phyloP scores from a whole-genome alignment of 2,888 invertebrate species.

The Agriotes lineatus region DNA sequence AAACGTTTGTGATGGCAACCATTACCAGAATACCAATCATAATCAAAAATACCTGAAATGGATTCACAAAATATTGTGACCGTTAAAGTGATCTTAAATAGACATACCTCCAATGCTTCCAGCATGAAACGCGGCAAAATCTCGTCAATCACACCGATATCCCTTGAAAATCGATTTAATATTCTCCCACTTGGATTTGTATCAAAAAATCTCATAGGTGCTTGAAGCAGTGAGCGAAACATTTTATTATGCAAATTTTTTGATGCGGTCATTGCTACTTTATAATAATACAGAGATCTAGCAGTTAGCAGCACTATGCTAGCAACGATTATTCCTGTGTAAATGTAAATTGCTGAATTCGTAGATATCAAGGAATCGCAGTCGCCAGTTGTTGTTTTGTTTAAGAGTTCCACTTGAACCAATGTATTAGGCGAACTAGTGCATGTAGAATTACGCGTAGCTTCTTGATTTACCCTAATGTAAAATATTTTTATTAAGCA shows the following conservation, averaged over 20 bases:
- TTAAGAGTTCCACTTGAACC: not conserved
- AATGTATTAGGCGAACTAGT: too few relatives aligned
- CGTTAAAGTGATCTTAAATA: too few relatives aligned
- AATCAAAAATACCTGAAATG: slow-evolving; percentile 70
- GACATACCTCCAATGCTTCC: slow-evolving; percentile 69
- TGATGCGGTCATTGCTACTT: slow-evolving; percentile 81
- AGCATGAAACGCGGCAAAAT: slow-evolving; percentile 69
- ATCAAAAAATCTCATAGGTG: slow-evolving; percentile 89
- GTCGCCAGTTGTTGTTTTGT: not conserved
- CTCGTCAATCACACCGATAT: slow-evolving; percentile 76
- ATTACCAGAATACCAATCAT: slow-evolving; percentile 77
- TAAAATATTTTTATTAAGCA: slow-evolving; percentile 46
- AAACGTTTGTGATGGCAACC: slow-evolving; percentile 77
- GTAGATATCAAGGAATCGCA: not conserved
- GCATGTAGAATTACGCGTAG: not conserved
- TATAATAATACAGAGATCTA: slow-evolving; percentile 72
- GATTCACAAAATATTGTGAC: not conserved
- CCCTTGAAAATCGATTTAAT: slow-evolving; percentile 83
- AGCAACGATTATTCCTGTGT: slow-evolving; percentile 59
- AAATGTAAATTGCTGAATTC: slow-evolving; percentile 61
- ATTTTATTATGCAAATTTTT: slow-evolving; percentile 84
- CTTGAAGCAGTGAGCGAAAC: slow-evolving; percentile 82
- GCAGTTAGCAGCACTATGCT: slow-evolving; percentile 67
- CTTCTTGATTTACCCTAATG: slow-evolving; percentile 34
- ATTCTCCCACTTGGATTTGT: slow-evolving; percentile 84